Evolutionary conservation across 2,113 vertebrate species (phyloP).

Genomic region (Desmodus rotundus): DNA sequence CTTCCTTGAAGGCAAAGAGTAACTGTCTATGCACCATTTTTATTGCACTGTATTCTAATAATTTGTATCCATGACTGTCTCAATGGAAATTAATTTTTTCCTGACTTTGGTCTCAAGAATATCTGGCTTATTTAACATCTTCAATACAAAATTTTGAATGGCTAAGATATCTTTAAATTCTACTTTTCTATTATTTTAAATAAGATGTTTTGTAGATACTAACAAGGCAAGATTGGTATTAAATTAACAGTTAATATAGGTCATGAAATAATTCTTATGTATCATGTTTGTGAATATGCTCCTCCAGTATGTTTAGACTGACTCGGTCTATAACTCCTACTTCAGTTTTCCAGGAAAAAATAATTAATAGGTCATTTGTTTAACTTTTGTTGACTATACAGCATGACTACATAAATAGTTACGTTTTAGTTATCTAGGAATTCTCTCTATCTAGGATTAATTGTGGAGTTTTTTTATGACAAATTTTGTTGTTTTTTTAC

Average conservation of each 20-base stretch:
- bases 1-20: neutral
- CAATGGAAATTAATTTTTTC: neutral
- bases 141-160: neutral
- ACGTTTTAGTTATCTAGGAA: neutral
- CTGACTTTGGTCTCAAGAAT: neutral
- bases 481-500: neutral
- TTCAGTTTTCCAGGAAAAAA: neutral
- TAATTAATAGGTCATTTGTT: neutral
- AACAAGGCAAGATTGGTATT: neutral
- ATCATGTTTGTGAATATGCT: neutral
- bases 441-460: neutral
- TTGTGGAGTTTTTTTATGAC: neutral
- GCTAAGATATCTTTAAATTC: neutral
- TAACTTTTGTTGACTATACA: neutral
- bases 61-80: neutral
- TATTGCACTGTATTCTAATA: neutral
- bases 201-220: neutral
- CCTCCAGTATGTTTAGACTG: neutral
- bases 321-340: neutral
- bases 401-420: neutral
- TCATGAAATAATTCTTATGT: neutral
- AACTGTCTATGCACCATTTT: neutral
- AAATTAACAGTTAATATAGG: neutral
- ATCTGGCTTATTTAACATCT: neutral
- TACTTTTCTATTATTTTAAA: neutral